Evolutionary conservation across 2,888 invertebrate species (phyloP).

Genomic region (Dryomyza anilis): DNA sequence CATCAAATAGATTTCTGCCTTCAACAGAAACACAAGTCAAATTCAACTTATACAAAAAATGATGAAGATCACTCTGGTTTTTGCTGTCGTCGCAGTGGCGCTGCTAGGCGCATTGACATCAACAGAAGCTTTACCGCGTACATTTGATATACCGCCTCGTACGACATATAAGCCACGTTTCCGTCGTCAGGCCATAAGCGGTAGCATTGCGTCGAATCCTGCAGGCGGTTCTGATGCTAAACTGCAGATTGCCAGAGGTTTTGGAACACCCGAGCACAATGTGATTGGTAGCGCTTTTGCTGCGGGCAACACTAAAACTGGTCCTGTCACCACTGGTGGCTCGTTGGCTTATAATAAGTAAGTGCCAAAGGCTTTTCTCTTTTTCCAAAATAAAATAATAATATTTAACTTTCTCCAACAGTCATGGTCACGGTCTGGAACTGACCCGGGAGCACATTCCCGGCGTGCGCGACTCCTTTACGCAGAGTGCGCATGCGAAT

Average conservation of each 20-base stretch:
- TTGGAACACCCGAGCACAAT: constrained; percentile 51
- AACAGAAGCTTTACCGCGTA: constrained; percentile 34
- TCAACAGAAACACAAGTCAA: too few species aligned
- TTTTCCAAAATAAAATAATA: not conserved
- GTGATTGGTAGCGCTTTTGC: constrained; percentile 43
- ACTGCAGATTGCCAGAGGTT: constrained; percentile 42
- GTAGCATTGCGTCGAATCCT: constrained; percentile 45
- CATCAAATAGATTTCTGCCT: not conserved
- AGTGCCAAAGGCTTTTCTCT: constrained; percentile 10
- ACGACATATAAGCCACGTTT: too few species aligned
- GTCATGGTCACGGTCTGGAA: constrained; percentile 34
- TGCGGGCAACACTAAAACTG: constrained; percentile 38
- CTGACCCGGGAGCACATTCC: constrained; percentile 34
- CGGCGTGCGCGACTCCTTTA: constrained; percentile 37
- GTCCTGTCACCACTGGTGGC: constrained; percentile 39
- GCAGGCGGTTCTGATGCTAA: constrained; percentile 48
- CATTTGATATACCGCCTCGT: too few species aligned
- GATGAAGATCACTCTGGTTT: constrained; percentile 30
- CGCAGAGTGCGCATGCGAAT: constrained; percentile 36
- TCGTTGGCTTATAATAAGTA: constrained; percentile 38
- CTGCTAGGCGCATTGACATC: constrained; percentile 4
- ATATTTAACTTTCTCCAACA: not conserved
- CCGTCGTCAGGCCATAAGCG: constrained; percentile 43
- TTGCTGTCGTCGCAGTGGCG: constrained; percentile 18
- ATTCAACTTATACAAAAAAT: not conserved